Base-by-base conservation (phyloP, 2,113 vertebrate genomes). In the Nansenia antarctica region DNA sequence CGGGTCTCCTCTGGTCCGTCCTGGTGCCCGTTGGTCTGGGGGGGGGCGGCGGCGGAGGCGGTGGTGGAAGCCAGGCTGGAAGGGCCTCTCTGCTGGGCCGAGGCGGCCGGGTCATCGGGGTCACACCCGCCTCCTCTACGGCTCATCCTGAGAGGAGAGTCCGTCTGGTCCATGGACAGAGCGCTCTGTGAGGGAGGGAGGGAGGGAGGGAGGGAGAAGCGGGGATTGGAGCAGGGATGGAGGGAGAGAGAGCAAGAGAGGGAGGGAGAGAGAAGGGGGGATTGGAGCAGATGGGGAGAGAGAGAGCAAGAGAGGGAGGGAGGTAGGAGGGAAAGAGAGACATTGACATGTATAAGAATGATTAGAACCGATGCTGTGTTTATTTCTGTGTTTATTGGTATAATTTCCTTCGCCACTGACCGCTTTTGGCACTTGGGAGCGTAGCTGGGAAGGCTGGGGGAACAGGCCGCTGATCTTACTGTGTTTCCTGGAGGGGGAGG, bases 371-470 rank as follows among this genome's bases (percentile, higher is more conserved):
- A n/a, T 3, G 8, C 45, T 42, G 15, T n/a, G 15, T 47, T 12
- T 47, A 47, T 20, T n/a, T n/a, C n/a, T n/a, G n/a, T n/a, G n/a
- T n/a, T n/a, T n/a, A n/a, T n/a, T n/a, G n/a, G n/a, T n/a, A n/a
- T n/a, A n/a, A n/a, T n/a, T n/a, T 58, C 64, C 27, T 39, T 92
- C 92, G 93, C 87, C 3, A 79, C 93, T 93, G 82, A 98, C 95
- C 94, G 97, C 94, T 90, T 93, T 95, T 89, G 93, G 94, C 92
- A 95, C 92, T 87, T 95, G 93, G 55, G 93, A 89, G 77, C 90
- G 92, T 80, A 88, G 89, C 72, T 94, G 94, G 52, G 91, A 82
- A 30, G 93, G 89, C 74, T 92, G 92, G 3, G 87, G 78, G 7
- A 92, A 88, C 70, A 91, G 67, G 88, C 92, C 90, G 78, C 93